These are phyloP conservation scores for Tachycineta bicolor DNA, from an alignment of 2,113 vertebrate species.

Conservation along the genomic window DNA sequence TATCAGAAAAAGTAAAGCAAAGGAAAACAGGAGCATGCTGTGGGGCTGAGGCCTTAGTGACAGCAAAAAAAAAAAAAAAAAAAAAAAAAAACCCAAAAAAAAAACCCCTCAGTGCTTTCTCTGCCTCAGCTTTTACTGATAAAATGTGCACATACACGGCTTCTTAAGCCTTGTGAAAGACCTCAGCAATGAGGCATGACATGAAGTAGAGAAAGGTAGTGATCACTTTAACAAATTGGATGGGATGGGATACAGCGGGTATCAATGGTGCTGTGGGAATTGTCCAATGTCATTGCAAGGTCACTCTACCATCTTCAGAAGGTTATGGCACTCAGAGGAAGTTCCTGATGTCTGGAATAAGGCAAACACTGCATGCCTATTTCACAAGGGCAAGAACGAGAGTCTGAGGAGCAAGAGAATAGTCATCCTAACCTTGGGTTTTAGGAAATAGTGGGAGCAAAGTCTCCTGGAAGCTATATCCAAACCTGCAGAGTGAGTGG, in stretches of 20 bases:
- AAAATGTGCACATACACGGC: neutral
- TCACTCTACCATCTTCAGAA: neutral
- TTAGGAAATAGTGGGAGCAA: neutral
- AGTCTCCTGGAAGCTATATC: neutral
- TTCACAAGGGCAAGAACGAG: neutral
- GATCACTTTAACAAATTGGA: neutral
- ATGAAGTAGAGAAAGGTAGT: neutral
- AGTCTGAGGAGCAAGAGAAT: neutral
- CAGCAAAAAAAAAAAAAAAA: neutral
- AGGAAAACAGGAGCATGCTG: neutral
- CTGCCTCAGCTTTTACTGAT: neutral
- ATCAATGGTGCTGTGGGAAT: neutral
- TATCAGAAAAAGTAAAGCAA: neutral
- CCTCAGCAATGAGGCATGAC: neutral
- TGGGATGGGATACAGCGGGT: neutral
- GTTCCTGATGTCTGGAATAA: neutral
- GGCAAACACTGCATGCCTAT: rapidly evolving
- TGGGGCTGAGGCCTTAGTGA: neutral
- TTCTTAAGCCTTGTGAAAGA: neutral
- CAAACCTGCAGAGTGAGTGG: neutral
- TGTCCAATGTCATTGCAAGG: neutral
- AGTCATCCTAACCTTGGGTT: neutral
- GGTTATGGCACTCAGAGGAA: neutral
- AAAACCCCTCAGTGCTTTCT: neutral
- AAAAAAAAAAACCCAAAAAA: neutral